A percentile compares a stretch with the other conserved stretches of the same genome.
phyloP scores from a whole-genome alignment of 2,113 vertebrate genomes.

The Forbesichthys agassizii region DNA sequence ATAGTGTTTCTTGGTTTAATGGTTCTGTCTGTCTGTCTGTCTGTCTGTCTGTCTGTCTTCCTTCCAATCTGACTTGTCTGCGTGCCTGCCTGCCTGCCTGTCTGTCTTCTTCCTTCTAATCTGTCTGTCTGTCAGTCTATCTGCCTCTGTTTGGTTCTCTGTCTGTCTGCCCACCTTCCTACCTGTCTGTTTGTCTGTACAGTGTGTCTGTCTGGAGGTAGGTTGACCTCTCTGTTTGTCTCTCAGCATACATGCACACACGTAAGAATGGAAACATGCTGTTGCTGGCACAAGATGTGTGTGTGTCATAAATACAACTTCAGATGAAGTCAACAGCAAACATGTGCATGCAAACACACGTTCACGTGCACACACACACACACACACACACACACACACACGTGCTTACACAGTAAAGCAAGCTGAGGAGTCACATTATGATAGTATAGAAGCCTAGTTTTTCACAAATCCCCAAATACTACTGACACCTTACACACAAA shows the following conservation, averaged over 20 bases:
- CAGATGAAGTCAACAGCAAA: neutral
- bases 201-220: constrained; percentile 22
- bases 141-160: too few relatives aligned
- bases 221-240: constrained; percentile 35
- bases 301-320: neutral
- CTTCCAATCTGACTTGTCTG: too few relatives aligned
- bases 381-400: constrained; percentile 3
- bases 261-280: constrained; percentile 23
- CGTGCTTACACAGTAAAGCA: neutral
- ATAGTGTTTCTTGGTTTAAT: constrained; percentile 7
- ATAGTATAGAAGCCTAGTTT: neutral
- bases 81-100: too few relatives aligned
- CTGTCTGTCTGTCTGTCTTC: too few relatives aligned
- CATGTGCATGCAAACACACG: neutral
- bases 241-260: neutral
- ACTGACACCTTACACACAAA: constrained; percentile 8
- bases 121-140: too few relatives aligned
- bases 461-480: neutral
- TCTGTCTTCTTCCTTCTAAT: too few relatives aligned
- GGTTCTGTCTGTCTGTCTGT: too few relatives aligned
- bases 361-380: neutral
- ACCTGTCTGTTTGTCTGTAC: too few relatives aligned
- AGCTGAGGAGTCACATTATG: neutral
- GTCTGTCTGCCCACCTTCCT: too few relatives aligned
- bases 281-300: constrained; percentile 12